Evolutionary conservation across 2,113 vertebrate species (phyloP).

Genomic region (Hydrochoerus hydrochaeris): DNA sequence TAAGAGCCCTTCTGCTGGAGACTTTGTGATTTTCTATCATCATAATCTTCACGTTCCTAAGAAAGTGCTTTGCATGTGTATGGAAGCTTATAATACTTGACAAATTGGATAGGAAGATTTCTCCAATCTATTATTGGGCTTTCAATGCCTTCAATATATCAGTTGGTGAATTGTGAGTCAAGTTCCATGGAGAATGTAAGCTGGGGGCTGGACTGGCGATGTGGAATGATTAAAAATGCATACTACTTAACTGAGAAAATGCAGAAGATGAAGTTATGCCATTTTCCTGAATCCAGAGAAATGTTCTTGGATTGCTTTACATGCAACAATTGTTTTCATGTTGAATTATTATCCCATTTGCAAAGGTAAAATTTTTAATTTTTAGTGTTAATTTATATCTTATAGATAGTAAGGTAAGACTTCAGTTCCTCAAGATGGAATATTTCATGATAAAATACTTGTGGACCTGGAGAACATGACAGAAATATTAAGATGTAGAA

Average conservation of each 20-base stretch:
- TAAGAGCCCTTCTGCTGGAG: background rate
- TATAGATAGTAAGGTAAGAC: background rate
- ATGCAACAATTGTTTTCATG: background rate
- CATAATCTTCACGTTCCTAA: background rate
- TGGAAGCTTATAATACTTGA: background rate
- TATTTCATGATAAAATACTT: slow-evolving; percentile 14
- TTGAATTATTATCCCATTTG: background rate
- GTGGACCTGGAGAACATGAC: background rate
- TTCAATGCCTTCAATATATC: background rate
- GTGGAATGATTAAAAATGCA: background rate
- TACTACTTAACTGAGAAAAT: background rate
- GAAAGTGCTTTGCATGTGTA: background rate
- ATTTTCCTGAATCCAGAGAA: background rate
- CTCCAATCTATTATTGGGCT: background rate
- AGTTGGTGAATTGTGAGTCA: background rate
- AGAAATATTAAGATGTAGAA: background rate
- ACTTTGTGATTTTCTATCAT: background rate
- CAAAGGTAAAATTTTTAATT: background rate
- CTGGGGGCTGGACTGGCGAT: background rate
- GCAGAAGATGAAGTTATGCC: background rate
- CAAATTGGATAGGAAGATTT: slow-evolving; percentile 2
- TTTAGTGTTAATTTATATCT: background rate
- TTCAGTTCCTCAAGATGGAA: background rate
- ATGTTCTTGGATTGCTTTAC: background rate
- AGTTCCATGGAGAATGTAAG: background rate